Conservation (phyloP, 1,140 invertebrate species). For the Zaprionus vittiger region DNA sequence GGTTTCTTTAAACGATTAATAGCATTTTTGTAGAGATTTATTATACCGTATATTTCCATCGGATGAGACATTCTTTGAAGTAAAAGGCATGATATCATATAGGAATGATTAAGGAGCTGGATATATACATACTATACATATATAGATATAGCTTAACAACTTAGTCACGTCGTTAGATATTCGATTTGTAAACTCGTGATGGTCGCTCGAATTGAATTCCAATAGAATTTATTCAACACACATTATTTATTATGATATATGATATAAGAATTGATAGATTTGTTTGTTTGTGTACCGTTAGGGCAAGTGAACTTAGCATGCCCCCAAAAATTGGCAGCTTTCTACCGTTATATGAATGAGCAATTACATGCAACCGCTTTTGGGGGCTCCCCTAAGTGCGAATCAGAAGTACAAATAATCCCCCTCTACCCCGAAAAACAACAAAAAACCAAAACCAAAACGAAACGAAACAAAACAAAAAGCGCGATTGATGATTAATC, state of each 20-base stretch:
- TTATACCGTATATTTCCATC: not conserved
- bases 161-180: conserved; percentile 46
- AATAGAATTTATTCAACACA: not conserved
- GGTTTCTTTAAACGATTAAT: not conserved
- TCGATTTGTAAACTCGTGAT: conserved; percentile 18
- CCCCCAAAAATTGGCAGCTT: conserved; percentile 61
- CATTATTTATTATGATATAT: conserved; percentile 1
- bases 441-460: conserved; percentile 1
- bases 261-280: not conserved
- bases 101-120: not conserved
- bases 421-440: not conserved
- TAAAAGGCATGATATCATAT: conserved; percentile 2
- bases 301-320: conserved; percentile 18
- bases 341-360: conserved; percentile 62
- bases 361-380: conserved; percentile 45
- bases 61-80: not conserved
- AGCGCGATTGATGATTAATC: conserved; percentile 18
- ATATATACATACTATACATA: not conserved
- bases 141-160: conserved; percentile 3
- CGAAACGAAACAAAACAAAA: conserved; percentile 24
- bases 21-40: not conserved
- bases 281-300: conserved; percentile 27
- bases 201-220: not conserved
- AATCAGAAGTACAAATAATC: conserved; percentile 64
- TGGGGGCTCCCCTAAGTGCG: conserved; percentile 27